Conservation (phyloP, 2,113 vertebrate species). For the Ceyx margarethae region DNA sequence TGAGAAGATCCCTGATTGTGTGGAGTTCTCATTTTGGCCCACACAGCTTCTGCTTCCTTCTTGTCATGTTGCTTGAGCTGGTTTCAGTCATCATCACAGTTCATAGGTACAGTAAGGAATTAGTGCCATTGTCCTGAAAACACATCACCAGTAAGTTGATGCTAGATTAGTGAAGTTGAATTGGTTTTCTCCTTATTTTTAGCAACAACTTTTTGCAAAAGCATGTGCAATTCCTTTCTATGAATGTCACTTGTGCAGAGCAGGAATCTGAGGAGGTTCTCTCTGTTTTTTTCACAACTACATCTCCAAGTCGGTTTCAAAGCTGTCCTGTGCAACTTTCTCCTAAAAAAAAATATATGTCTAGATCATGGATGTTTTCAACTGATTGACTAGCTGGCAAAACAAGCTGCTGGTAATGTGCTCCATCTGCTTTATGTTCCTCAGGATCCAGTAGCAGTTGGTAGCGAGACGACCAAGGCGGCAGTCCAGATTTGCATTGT, state of each 20-base stretch:
- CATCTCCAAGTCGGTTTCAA: background rate
- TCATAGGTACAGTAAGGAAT: background rate
- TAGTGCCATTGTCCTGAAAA: background rate
- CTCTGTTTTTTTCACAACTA: background rate
- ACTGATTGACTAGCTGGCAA: conserved; percentile 41
- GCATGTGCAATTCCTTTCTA: background rate
- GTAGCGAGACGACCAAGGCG: conserved; percentile 5
- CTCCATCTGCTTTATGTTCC: conserved; percentile 61
- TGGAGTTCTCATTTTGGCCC: background rate
- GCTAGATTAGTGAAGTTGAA: background rate
- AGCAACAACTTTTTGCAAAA: background rate
- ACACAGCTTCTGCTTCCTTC: background rate
- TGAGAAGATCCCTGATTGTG: background rate
- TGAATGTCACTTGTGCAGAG: background rate
- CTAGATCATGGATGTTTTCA: conserved; percentile 11
- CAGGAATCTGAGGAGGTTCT: background rate
- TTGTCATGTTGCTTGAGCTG: background rate
- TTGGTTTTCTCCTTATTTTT: background rate
- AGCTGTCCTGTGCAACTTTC: background rate
- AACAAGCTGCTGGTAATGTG: conserved; percentile 19
- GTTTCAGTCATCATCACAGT: background rate
- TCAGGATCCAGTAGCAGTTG: conserved; percentile 50
- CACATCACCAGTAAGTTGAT: background rate
- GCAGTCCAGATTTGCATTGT: conserved; percentile 36
- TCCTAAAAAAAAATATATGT: background rate